phyloP scores from a whole-genome alignment of 2,888 invertebrate species.

The Aspidiotus rigidus region DNA sequence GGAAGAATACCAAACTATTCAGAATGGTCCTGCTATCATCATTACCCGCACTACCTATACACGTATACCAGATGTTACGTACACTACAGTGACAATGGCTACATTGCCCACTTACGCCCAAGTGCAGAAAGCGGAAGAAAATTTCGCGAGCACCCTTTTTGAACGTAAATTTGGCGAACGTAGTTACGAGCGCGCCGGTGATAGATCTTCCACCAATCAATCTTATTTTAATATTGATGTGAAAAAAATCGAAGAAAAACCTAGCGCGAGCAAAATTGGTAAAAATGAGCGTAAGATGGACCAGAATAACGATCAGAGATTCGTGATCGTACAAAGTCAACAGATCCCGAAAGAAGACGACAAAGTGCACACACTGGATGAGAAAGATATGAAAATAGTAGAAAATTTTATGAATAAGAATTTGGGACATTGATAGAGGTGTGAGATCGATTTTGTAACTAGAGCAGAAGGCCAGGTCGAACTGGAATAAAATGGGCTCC shows the following conservation, averaged over 20 bases:
- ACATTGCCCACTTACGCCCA: constrained; percentile 35
- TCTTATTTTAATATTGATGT: constrained; percentile 6
- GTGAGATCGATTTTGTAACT: too few species aligned
- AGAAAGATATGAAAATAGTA: constrained; percentile 16
- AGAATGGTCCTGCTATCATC: constrained; percentile 35
- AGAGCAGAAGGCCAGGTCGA: too few species aligned
- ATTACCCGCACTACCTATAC: constrained; percentile 36
- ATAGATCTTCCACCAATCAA: neutral
- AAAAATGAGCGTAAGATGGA: constrained; percentile 1
- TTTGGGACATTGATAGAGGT: neutral
- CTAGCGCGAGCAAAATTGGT: neutral
- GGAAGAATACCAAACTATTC: constrained; percentile 36
- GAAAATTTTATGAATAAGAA: constrained; percentile 19
- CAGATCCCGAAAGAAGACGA: neutral
- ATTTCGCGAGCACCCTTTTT: constrained; percentile 23
- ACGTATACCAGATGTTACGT: constrained; percentile 36
- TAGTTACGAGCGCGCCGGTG: neutral
- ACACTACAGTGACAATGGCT: constrained; percentile 35
- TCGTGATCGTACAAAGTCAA: too few species aligned
- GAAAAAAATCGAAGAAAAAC: constrained; percentile 3
- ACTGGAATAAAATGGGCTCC: too few species aligned
- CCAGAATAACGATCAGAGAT: neutral
- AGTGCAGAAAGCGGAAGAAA: constrained; percentile 35
- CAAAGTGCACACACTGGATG: neutral
- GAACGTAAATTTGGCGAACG: constrained; percentile 14